Conservation (phyloP, 2,113 vertebrate genomes). For the Callipepla californica region DNA sequence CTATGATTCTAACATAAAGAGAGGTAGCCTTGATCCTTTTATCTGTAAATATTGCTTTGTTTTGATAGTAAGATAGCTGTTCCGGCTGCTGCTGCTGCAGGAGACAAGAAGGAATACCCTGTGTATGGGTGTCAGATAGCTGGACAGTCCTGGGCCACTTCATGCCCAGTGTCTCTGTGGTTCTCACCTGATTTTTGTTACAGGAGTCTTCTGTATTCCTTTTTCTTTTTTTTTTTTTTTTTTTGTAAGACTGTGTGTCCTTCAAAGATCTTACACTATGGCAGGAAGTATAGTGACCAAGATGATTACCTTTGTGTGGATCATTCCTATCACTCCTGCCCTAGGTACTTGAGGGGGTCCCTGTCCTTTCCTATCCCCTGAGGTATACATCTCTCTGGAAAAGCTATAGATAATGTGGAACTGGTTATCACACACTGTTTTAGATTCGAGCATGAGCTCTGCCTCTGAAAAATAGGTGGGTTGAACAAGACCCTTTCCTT, state of each 20-base stretch:
- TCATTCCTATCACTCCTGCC: background rate
- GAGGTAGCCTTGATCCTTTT: background rate
- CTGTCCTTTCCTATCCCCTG: background rate
- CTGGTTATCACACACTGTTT: background rate
- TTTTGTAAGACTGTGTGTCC: background rate
- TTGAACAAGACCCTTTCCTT: background rate
- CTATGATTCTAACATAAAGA: background rate
- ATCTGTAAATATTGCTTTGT: background rate
- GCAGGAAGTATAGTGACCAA: background rate
- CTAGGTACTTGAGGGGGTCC: background rate
- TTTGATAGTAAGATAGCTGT: background rate
- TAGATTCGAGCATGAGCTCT: background rate
- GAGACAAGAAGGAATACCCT: background rate
- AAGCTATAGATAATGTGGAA: background rate
- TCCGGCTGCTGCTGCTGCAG: background rate
- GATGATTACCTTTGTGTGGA: background rate
- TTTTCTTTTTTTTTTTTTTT: background rate
- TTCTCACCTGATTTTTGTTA: background rate
- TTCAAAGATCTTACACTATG: background rate
- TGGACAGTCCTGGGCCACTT: background rate
- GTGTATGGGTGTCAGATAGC: accelerated
- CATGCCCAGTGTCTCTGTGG: background rate
- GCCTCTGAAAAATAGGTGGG: background rate
- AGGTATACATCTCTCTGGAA: background rate
- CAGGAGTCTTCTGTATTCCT: background rate